Percentiles rank a stretch among this genome's conserved stretches.
Evolutionary conservation across 2,888 invertebrate genomes (phyloP).

Genomic region (Tiphia femorata): DNA sequence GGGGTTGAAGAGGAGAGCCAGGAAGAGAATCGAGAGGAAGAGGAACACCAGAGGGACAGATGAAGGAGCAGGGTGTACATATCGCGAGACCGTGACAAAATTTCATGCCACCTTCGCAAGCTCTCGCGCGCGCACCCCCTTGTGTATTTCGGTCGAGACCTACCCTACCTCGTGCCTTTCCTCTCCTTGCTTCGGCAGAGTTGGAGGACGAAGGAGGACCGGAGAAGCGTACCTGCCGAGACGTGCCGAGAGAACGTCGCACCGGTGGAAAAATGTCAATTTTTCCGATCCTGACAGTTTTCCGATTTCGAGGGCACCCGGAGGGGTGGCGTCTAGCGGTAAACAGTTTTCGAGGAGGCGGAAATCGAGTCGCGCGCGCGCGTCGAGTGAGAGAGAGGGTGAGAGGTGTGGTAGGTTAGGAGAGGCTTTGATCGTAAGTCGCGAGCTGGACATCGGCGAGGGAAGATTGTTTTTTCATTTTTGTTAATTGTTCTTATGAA

Average conservation of each 20-base stretch:
- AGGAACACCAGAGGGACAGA: background rate
- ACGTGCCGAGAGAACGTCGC: conserved; percentile 13
- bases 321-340: conserved; percentile 6
- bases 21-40: background rate
- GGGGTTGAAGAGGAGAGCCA: background rate
- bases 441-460: no score
- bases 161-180: background rate
- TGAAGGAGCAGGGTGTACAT: background rate
- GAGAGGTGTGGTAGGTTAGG: no score
- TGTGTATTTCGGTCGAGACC: background rate
- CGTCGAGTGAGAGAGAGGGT: background rate
- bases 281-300: conserved; percentile 45
- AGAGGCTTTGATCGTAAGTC: no score
- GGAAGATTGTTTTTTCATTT: no score
- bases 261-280: conserved; percentile 36
- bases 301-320: conserved; percentile 37
- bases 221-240: background rate
- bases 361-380: conserved; percentile 37
- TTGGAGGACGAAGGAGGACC: no score
- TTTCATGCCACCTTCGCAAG: conserved; percentile 8
- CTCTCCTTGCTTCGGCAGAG: background rate
- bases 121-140: background rate
- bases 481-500: no score
- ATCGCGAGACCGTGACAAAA: conserved; percentile 11
- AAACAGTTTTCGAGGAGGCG: conserved; percentile 34